Base-by-base conservation (phyloP, 2,797 vertebrate species). In the Halcyon badia region DNA sequence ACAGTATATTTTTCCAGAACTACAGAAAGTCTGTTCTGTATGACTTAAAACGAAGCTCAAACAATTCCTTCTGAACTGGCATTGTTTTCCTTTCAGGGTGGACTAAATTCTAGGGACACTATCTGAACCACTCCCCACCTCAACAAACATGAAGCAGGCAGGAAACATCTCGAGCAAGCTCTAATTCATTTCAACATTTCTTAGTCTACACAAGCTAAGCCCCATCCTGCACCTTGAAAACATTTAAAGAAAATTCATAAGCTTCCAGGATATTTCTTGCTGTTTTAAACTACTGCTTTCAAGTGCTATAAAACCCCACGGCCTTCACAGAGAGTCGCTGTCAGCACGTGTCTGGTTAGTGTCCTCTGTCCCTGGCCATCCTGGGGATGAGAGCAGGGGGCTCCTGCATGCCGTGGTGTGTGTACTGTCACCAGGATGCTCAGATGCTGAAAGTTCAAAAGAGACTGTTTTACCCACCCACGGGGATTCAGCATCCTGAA, bases 351-450 rank as follows among this genome's bases (percentile, higher is more conserved):
- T 25, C 42, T 76, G 8, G 6, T 22, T 3, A 1, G 22, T 30
- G 24, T 57, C 25, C 25, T 76, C 68, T 44, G 15, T 52, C 18
- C 15, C 44, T 28, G 31, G n/a, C 16, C 16, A 25, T 51, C 19
- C 25, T 26, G 41, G 12, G 18, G 14, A 19, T 46, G 46, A 56
- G 33, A 72, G 8, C 33, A 28, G 24, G 24, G 69, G 41, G 28
- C 2, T 69, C 25, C 66, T 49, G 30, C 28, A 12, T 11, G 12
- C 39, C 0, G 0, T 1, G 1, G 4, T 24, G 11, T 33, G 10
- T n/a, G 14, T 26, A 28, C 30, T 65, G 15, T 46, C 35, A 18
- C 1, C 4, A 62, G 56, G 65, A 56, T 87, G 57, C 60, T 84
- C 35, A 72, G 64, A 33, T 39, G 18, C 31, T 66, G 62, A 51